phyloP scores from a whole-genome alignment of 92 coral and sea anemone species.

The Zoanthus solanderi region DNA sequence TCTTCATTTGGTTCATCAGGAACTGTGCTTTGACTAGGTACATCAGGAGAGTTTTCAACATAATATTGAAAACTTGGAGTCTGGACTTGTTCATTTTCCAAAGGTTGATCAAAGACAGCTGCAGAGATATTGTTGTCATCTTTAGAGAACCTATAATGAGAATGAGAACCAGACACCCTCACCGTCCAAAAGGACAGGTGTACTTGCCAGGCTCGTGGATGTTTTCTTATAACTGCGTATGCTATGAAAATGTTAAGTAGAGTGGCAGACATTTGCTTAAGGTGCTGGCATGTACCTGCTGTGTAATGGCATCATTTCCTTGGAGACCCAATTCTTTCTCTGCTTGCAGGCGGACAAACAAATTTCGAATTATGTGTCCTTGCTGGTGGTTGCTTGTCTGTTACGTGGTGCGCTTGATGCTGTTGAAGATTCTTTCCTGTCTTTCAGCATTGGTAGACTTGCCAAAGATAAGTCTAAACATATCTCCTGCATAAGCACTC shows the following conservation, averaged over 20 bases:
- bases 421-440: constrained; percentile 61
- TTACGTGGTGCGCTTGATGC: constrained; percentile 46
- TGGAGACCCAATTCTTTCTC: constrained; percentile 57
- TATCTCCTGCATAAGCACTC: constrained; percentile 61
- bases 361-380: constrained; percentile 1
- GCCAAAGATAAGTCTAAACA: constrained; percentile 64
- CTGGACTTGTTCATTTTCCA: no score
- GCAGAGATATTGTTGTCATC: no score
- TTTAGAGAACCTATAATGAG: no score
- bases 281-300: constrained; percentile 56
- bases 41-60: no score
- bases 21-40: no score
- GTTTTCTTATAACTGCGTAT: neutral
- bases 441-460: constrained; percentile 64
- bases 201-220: neutral
- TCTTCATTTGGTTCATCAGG: no score
- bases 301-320: constrained; percentile 29
- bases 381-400: constrained; percentile 54
- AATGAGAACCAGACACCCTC: constrained; percentile 11
- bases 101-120: no score
- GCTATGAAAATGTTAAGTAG: neutral
- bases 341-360: constrained; percentile 42
- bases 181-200: neutral
- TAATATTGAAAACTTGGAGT: no score
- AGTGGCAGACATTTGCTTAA: constrained; percentile 8